phyloP scores from a whole-genome alignment of 1,140 invertebrate species.

The Berghia stephanieae region DNA sequence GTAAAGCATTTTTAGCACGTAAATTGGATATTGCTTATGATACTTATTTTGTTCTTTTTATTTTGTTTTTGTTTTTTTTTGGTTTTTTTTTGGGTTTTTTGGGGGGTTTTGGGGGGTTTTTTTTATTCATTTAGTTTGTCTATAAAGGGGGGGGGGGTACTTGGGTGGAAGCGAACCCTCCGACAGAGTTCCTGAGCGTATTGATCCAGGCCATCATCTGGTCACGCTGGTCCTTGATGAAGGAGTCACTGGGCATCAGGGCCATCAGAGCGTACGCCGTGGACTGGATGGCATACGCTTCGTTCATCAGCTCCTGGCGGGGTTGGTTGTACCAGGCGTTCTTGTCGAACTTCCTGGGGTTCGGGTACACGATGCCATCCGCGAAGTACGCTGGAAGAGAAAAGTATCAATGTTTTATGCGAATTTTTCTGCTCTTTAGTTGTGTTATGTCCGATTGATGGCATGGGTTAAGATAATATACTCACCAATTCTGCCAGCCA shows the following conservation, averaged over 20 bases:
- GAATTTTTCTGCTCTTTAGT: too few relatives aligned
- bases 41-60: too few relatives aligned
- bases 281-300: constrained; percentile 90
- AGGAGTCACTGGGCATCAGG: constrained; percentile 68
- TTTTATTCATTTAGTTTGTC: too few relatives aligned
- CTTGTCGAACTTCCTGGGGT: constrained; percentile 56
- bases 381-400: constrained; percentile 59
- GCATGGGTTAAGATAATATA: too few relatives aligned
- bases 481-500: too few relatives aligned
- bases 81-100: too few relatives aligned
- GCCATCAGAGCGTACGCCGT: constrained; percentile 92
- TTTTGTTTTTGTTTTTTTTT: too few relatives aligned
- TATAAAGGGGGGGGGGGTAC: too few relatives aligned
- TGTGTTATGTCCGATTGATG: too few relatives aligned
- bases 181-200: constrained; percentile 86
- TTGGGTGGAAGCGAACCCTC: constrained; percentile 94
- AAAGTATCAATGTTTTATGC: neutral
- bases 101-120: too few relatives aligned
- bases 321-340: constrained; percentile 87
- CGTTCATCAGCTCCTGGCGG: constrained; percentile 79
- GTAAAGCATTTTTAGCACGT: too few relatives aligned
- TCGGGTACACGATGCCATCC: constrained; percentile 53
- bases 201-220: constrained; percentile 92
- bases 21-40: too few relatives aligned
- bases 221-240: constrained; percentile 44